Evolutionary conservation across 2,888 invertebrate species (phyloP).

Genomic region (Drosophila quasianomalipes): DNA sequence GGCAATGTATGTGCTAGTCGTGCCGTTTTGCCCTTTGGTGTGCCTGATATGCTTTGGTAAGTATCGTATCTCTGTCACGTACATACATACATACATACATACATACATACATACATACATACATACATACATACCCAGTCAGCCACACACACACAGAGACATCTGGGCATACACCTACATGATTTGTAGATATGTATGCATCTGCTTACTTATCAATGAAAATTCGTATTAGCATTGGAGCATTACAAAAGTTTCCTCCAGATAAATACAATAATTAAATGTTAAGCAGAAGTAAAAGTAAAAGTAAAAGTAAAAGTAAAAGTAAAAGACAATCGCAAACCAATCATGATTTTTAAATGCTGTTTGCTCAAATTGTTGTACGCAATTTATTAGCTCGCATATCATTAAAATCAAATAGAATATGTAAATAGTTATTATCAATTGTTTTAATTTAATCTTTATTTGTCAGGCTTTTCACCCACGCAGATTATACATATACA

Average conservation of each 20-base stretch:
- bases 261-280: background rate
- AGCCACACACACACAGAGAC: background rate
- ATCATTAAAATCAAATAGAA: background rate
- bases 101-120: constrained; percentile 22
- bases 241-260: constrained; percentile 15
- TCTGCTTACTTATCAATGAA: constrained; percentile 58
- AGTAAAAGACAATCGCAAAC: constrained; percentile 13
- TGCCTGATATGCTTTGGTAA: constrained; percentile 73
- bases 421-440: background rate
- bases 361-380: background rate
- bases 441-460: background rate
- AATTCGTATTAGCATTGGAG: constrained; percentile 41
- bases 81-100: constrained; percentile 14
- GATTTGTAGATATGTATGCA: constrained; percentile 20
- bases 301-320: background rate
- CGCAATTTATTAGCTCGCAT: background rate
- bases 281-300: background rate
- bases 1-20: constrained; percentile 77
- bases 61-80: constrained; percentile 62
- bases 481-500: background rate
- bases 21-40: constrained; percentile 77
- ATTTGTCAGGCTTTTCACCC: background rate
- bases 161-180: constrained; percentile 11
- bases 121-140: constrained; percentile 10
- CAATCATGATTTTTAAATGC: background rate